Base-by-base conservation (phyloP, 1,140 invertebrate genomes). In the Cataglyphis hispanica region DNA sequence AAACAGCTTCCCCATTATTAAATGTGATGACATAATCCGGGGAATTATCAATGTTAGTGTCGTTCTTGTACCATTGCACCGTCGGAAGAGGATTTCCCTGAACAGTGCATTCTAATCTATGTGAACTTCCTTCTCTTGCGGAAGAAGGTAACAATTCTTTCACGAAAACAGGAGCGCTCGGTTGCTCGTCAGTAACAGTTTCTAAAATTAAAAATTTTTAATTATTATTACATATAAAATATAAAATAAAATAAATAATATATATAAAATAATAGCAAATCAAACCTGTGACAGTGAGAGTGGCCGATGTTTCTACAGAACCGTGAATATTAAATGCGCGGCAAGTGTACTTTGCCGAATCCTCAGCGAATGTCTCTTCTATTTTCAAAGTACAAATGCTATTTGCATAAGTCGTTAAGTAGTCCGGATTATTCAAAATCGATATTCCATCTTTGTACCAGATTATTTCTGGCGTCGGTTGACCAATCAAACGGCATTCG, bases 361-460 rank as follows among this genome's bases (percentile, higher is more conserved):
- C 98, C 93, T 98, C 98, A 10, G 97, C 96, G 89, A 98, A 98
- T 1, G 97, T 97, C 94, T 98, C 97, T 87, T 98, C 97, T 85
- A 98, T 98, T 0, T 95, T 97, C 8, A 98, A 93, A 11, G 95
- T 96, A 46, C 96, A 97, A n/a, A 96, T 83, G 0, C 96, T 96
- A 70, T 95, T 93, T 60, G 95, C 91, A 50, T 95, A 94, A 27
- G 93, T 95, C 0, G 96, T 97, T 84, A 96, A 95, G 90, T 97
- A 97, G 89, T 97, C 97, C 5, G 96, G 96, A 94, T 97, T 97
- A 87, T 96, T 96, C 75, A 95, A 89, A 78, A 98, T 96, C 2
- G 97, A 96, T 56, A 97, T 95, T 63, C 96, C 96, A 93, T 98
- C 97, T 92, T 98, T 98, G 88, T 96, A 96, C 97, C 97, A 98